These are phyloP conservation scores for Hyperoplus lanceolatus DNA, from an alignment of 2,797 vertebrate species.

Conservation along the genomic window DNA sequence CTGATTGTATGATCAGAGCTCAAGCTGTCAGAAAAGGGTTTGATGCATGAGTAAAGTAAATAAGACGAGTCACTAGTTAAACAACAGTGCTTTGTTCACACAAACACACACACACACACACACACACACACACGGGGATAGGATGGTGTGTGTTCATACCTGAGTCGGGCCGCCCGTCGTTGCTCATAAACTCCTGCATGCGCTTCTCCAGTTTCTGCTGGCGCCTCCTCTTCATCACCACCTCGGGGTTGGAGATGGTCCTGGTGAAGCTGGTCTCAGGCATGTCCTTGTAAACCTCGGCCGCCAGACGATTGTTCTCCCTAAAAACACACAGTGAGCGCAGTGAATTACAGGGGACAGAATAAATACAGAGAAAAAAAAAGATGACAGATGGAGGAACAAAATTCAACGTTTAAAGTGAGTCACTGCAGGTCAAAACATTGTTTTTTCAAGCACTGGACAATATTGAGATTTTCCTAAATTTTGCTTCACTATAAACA, in stretches of 20 bases:
- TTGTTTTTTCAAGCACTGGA: too few species aligned
- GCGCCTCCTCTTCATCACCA: conserved; percentile 96
- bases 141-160: conserved; percentile 77
- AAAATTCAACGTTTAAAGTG: conserved; percentile 40
- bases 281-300: conserved; percentile 99
- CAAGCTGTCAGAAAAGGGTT: background rate
- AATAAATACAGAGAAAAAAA: background rate
- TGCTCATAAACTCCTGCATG: conserved; percentile 98
- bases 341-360: background rate
- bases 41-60: background rate
- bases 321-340: conserved; percentile 68
- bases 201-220: conserved; percentile 97
- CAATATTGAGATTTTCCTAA: too few species aligned
- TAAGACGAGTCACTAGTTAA: too few species aligned
- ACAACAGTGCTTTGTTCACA: too few species aligned
- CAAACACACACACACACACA: too few species aligned
- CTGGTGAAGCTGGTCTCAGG: conserved; percentile 98
- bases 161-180: conserved; percentile 96
- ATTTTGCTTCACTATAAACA: too few species aligned
- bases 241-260: conserved; percentile 98
- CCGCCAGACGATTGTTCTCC: conserved; percentile 94
- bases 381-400: conserved; percentile 21
- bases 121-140: too few species aligned
- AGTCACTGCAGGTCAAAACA: too few species aligned
- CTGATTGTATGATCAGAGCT: background rate